Evolutionary conservation across 1,140 invertebrate species (phyloP), one percentile per base, ranked within the genome.

Genomic region (Kradibia gibbosae): DNA sequence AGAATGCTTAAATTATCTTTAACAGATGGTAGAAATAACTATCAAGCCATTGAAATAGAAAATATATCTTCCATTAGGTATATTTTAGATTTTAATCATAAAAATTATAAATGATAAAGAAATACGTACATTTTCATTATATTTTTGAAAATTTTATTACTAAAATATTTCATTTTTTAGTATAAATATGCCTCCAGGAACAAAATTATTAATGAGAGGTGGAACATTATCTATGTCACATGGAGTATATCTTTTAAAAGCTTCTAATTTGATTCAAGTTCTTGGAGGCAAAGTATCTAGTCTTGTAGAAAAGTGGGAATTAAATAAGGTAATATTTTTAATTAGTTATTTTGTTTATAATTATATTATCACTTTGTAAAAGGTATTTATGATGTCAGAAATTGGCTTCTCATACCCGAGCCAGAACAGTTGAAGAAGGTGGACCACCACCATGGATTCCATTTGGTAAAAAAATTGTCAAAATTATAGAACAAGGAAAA

Each of bases 391-490:
- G 39, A 72, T 83, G 87, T 36, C 65, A 94, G 93, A 95, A 94
- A 91, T 91, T 97, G 78, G 94, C 95, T 5, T 94, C 93, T 83
- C 95, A 96, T 85, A 95, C 92, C 83, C 93, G 94, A 90, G 93
- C 85, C 53, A 84, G 91, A 84, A 85, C 90, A 73, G 91, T 94
- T 1, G 93, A 92, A 55, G 94, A 96, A 86, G 94, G 95, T 82
- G 94, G 95, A 2, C 96, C 96, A n/a, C 96, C 96, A 57, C 95
- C 95, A 62, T 98, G 97, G 96, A 96, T 98, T 83, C 95, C 96
- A 60, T 98, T 98, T 93, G 97, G 97, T 1, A 94, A 96, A 86
- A 94, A 94, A 87, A 93, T 95, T 42, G 87, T 94, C 55, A 93
- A 93, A 85, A 90, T 93, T 20, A 87, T 90, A 36, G 89, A 93